A percentile compares a stretch with the other conserved stretches of the same genome.
Conservation (phyloP, 2,113 vertebrate species). For the Cebus imitator region DNA sequence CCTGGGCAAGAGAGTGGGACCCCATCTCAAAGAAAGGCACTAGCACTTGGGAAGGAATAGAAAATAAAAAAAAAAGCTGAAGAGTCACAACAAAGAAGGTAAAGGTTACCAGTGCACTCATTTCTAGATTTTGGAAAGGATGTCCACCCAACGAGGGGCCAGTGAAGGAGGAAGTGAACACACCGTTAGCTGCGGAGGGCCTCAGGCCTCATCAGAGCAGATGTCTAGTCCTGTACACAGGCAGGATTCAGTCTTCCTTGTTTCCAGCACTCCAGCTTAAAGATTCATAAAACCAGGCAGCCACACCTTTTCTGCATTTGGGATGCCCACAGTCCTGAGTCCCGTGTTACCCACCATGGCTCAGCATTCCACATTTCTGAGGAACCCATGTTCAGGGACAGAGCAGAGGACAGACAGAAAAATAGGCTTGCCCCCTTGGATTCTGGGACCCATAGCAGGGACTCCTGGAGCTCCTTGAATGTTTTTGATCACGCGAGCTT, state of each 20-base stretch:
- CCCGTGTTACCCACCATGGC: fast-evolving
- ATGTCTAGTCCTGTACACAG: too few species aligned
- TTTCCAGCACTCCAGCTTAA: neutral
- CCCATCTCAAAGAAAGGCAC: neutral
- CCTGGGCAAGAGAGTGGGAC: too few species aligned
- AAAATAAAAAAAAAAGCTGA: neutral
- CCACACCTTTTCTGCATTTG: fast-evolving
- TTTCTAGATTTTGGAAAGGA: neutral
- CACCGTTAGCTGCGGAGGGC: fast-evolving
- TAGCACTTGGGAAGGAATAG: neutral
- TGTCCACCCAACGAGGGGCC: neutral
- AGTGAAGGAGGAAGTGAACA: neutral
- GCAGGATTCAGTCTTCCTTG: neutral
- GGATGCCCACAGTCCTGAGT: too few species aligned
- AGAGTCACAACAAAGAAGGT: neutral
- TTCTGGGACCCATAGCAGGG: neutral
- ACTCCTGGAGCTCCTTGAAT: neutral
- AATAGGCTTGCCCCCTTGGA: neutral
- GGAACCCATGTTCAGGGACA: neutral
- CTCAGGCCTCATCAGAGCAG: neutral
- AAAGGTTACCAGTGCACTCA: neutral
- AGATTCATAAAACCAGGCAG: neutral
- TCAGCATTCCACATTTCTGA: neutral
- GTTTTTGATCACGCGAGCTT: too few species aligned
- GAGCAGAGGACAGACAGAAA: neutral